Base-by-base conservation (phyloP, 2,113 vertebrate species). In the Campylomormyrus tamandua region DNA sequence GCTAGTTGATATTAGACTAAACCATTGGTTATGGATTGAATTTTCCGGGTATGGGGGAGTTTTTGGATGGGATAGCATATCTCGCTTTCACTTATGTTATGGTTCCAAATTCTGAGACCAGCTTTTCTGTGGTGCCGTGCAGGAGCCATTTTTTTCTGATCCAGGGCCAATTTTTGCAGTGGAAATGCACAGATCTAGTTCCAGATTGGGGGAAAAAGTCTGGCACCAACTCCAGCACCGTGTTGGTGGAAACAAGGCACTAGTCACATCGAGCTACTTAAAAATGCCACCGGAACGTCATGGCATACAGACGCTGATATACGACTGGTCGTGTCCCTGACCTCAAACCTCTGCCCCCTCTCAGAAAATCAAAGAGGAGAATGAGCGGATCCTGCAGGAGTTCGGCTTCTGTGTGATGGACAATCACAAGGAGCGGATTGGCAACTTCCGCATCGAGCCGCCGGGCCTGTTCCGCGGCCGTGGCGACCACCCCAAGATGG, bases 401-500 rank as follows among this genome's bases (percentile, higher is more conserved):
- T 99, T 98, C 85, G 98, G 98, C 1, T 99, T 96, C 93, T 99
- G 98, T 88, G 90, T 99, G 91, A 99, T 99, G 98, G 98, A 99
- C 94, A 98, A 98, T 93, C 98, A 99, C 95, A 98, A 95, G 94
- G 98, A 99, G 92, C 96, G 98, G 83, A 99, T 99, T 83, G 98
- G 97, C 89, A 99, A 99, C 95, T 99, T 99, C 88, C 97, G 98
- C 92, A 99, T 99, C 89, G 98, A 99, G 74, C 98, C 98, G 0
- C 98, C 98, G 0, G 98, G 98, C 50, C 97, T 99, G 53, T 99
- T 99, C 93, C 95, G 98, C 87, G 98, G 98, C 87, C 96, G 98
- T 87, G 98, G 98, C 3, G 97, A 99, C 94, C 98, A 99, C 92
- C 98, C 98, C 3, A 99, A 99, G 92, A 99, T 99, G 97, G 98